Evolutionary conservation across 2,113 vertebrate genomes (phyloP), one percentile per base, ranked within the genome.

Genomic region (Herpailurus yagouaroundi): DNA sequence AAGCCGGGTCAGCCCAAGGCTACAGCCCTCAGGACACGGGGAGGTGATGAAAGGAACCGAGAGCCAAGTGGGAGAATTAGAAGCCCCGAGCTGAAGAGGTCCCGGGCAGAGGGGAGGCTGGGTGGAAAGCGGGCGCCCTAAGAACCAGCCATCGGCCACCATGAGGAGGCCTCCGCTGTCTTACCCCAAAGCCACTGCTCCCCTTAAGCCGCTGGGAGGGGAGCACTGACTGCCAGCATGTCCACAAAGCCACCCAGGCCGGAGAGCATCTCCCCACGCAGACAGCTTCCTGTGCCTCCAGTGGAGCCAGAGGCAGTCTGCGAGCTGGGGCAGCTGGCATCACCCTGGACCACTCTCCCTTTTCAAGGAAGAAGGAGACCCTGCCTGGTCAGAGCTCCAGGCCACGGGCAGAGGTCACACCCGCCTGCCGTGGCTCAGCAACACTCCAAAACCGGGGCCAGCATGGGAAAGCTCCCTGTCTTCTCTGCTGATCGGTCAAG

Each of bases 181-280:
- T 33, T 1, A 4, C 55, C 21, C 81, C 14, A 15, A 31, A 23
- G 8, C 0, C 1, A 12, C 31, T n/a, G 27, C 66, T 25, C 29
- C 19, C 45, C 45, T 45, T 45, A 10, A 19, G 29, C 36, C 0
- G 0, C 33, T 7, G 0, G 0, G 18, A 77, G 31, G 33, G 6
- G 31, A 31, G 3, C 27, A 8, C 45, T 45, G 45, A 45, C 13
- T 10, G 1, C 50, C 52, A 19, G 27, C 9, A 4, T 0, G 4
- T 45, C 8, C 36, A n/a, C 80, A 13, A 31, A 50, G 63, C 55
- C 77, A 55, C 4, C n/a, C 48, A 63, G 33, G 77, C 45, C 36
- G 63, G 57, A 38, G 79, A 60, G 27, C 57, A 18, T 16, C 69
- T 64, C 68, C 8, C 0, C 29, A 15, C 16, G 25, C 38, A 50